Base-by-base conservation (phyloP, 2,797 vertebrate genomes). In the Geotrypetes seraphini region DNA sequence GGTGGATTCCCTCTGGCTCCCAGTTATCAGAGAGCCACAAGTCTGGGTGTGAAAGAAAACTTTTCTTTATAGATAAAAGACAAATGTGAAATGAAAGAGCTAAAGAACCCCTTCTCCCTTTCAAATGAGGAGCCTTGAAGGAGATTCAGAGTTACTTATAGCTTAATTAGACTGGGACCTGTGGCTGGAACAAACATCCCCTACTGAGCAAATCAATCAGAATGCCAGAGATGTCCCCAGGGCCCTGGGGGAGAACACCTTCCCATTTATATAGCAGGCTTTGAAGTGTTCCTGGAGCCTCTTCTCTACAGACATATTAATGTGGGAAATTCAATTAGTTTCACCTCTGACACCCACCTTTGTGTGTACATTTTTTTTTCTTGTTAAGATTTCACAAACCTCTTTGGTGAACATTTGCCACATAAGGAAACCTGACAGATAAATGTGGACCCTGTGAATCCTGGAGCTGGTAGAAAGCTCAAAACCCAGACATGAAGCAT, bases 271-370 rank as follows among this genome's bases (percentile, higher is more conserved):
- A 36, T 52, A 41, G 33, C 36, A 33, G 39, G 37, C 75, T 87
- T 83, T 69, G 73, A 87, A 79, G 72, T 83, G 45, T 36, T 16
- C 34, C 15, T 3, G 8, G 25, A 29, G 25, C 57, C 53, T 47
- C 32, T 12, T 61, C 18, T 20, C 30, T 10, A 29, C 25, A 39
- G 68, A 22, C 17, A 25, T 31, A 62, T 61, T 57, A 48, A 51
- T 54, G 72, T 78, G 72, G n/a, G 73, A 71, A 75, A 72, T 82
- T 66, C 66, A 68, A 72, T 78, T 60, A 34, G 61, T 60, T 71
- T 47, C 59, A 47, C 36, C 37, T 50, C 55, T 50, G 29, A 48
- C 39, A 57, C 57, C n/a, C 50, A 54, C 53, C 31, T 3, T 25
- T 43, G 48, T 50, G 49, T 31, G n/a, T n/a, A n/a, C n/a, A n/a